A percentile compares a stretch with the other conserved stretches of the same genome.
Evolutionary conservation across 2,797 vertebrate species (phyloP).

Genomic region (Typhlichthys subterraneus): DNA sequence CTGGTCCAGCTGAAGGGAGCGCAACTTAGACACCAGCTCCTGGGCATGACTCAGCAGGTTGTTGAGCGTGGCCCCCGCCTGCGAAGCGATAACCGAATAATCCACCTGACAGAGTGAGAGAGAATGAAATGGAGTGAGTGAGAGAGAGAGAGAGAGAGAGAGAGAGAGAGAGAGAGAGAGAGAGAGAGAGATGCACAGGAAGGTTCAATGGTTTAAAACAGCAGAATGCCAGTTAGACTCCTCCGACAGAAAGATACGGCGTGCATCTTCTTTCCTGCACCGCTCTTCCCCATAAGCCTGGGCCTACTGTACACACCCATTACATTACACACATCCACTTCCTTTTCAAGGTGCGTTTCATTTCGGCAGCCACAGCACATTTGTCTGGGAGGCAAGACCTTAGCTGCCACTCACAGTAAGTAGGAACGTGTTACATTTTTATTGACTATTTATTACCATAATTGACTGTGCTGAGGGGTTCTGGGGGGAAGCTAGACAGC

Average conservation of each 20-base stretch:
- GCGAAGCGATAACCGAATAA: conserved; percentile 89
- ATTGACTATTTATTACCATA: conserved; percentile 99
- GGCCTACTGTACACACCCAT: neutral
- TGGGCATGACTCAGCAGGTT: conserved; percentile 95
- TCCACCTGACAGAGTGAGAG: conserved; percentile 87
- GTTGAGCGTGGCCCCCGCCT: conserved; percentile 94
- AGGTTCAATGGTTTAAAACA: too few relatives aligned
- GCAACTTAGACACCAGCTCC: conserved; percentile 92
- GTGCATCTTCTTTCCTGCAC: conserved; percentile 35
- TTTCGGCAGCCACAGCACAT: conserved; percentile 94
- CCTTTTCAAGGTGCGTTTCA: conserved; percentile 87
- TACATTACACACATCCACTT: conserved; percentile 33
- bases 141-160: conserved; percentile 17
- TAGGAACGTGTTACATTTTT: conserved; percentile 97
- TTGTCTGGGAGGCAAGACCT: conserved; percentile 95
- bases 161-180: conserved; percentile 1
- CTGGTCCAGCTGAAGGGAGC: conserved; percentile 93
- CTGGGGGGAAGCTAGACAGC: conserved; percentile 80
- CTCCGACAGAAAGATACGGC: too few relatives aligned
- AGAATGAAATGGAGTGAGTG: conserved; percentile 10
- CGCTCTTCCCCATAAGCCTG: conserved; percentile 17
- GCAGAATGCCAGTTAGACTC: too few relatives aligned
- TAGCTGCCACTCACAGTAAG: conserved; percentile 94
- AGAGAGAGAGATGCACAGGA: conserved; percentile 6
- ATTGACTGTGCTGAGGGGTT: conserved; percentile 93